Evolutionary conservation across 1,140 invertebrate species (phyloP), one percentile per base, ranked within the genome.

Genomic region (Muscidifurax raptorellus): DNA sequence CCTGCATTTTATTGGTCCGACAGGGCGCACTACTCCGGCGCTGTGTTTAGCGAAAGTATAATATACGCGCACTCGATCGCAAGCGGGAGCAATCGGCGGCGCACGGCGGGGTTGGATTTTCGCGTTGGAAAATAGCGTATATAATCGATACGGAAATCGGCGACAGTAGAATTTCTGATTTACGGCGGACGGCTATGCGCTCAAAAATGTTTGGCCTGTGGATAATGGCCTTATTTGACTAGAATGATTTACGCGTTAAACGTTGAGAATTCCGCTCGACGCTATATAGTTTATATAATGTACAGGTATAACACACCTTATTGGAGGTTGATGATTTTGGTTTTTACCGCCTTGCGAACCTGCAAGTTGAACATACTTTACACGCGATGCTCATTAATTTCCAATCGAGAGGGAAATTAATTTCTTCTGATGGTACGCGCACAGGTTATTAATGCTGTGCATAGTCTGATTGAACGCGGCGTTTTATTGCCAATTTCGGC

Each of bases 81-180:
- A 15, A 52, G 13, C 4, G 44, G n/a, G n/a, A n/a, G n/a, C n/a
- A n/a, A n/a, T n/a, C n/a, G n/a, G n/a, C n/a, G 10, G 32, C 32
- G 13, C n/a, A 36, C 32, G 28, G 28, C 30, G 30, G 28, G 32
- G 4, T 13, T 5, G 44, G 22, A 76, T 47, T 47, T 52, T 76
- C 44, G n/a, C n/a, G 27, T 47, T 12, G n/a, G 44, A 76, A 76
- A 52, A 52, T 76, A 27, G n/a, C 22, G n/a, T 15, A 44, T 15
- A 44, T 32, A 52, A 76, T 47, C 18, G 44, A 76, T 52, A 25
- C 44, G 18, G 22, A 47, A 76, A 76, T 47, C n/a, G 44, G 7
- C n/a, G 74, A 76, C 36, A 75, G 25, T 69, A 75, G 22, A 76
- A 52, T 28, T 76, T 76, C 52, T 59, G 52, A 59, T 59, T 59